Evolutionary conservation across 1,140 invertebrate genomes (phyloP).

Genomic region (Diabrotica undecimpunctata): DNA sequence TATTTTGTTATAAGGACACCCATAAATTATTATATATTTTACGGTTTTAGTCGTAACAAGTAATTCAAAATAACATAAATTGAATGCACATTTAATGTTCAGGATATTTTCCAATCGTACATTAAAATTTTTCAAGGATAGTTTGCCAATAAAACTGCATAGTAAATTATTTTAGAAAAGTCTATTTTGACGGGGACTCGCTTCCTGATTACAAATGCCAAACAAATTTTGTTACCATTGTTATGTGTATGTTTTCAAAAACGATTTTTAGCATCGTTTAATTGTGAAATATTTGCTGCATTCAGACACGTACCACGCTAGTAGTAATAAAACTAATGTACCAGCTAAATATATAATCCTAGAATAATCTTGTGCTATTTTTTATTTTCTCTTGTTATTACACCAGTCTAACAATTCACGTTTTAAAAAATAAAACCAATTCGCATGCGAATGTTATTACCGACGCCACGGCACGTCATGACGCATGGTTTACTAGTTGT

Average conservation of each 20-base stretch:
- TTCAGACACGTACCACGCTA: neutral
- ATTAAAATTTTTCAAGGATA: neutral
- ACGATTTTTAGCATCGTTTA: neutral
- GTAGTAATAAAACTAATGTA: neutral
- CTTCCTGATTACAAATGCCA: neutral
- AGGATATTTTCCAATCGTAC: no score
- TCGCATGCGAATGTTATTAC: no score
- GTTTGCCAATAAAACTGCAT: neutral
- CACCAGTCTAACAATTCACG: neutral
- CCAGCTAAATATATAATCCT: neutral
- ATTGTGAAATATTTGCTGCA: slow-evolving; percentile 2
- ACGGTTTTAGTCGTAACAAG: no score
- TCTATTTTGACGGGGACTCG: neutral
- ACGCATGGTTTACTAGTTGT: no score
- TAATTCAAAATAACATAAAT: no score
- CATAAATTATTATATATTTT: no score
- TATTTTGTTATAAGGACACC: no score
- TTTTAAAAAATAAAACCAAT: no score
- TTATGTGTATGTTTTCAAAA: neutral
- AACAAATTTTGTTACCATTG: neutral
- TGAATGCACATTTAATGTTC: no score
- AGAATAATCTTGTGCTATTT: neutral
- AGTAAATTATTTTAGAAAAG: slow-evolving; percentile 1
- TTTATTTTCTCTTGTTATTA: neutral
- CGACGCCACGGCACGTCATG: no score